phyloP scores from a whole-genome alignment of 2,797 vertebrate genomes.

The Melopsittacus undulatus region DNA sequence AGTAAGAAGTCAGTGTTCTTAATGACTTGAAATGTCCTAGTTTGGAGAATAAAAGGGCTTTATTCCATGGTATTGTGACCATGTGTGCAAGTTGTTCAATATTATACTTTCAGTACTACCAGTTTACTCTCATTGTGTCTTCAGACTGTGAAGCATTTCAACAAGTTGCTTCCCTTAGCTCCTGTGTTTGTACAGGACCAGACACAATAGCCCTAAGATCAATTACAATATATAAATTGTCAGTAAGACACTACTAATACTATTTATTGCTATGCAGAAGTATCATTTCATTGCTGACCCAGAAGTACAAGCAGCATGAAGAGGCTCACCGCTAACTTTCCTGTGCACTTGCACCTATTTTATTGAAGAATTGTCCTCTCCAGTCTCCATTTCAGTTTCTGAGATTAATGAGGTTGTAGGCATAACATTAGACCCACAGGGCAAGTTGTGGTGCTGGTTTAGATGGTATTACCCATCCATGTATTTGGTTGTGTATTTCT shows the following conservation, averaged over 20 bases:
- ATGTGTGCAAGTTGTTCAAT: not conserved
- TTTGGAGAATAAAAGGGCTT: not conserved
- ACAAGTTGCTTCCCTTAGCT: not conserved
- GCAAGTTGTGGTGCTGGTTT: not conserved
- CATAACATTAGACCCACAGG: not conserved
- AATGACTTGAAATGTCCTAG: not conserved
- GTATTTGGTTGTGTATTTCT: not conserved
- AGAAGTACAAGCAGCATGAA: not conserved
- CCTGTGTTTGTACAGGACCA: not conserved
- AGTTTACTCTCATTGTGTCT: not conserved
- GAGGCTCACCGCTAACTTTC: not conserved
- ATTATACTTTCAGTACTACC: not conserved
- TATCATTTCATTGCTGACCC: not conserved
- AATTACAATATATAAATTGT: not conserved
- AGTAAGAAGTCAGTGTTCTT: not conserved
- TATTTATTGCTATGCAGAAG: not conserved
- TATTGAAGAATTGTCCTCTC: not conserved
- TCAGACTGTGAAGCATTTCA: not conserved
- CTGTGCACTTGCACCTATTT: not conserved
- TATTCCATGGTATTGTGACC: not conserved
- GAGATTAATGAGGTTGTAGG: not conserved
- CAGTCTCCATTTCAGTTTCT: not conserved
- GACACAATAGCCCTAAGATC: not conserved
- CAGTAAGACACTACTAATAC: not conserved
- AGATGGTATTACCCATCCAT: not conserved